Evolutionary conservation across 2,888 invertebrate genomes (phyloP), one percentile per base, ranked within the genome.

Genomic region (Ctenicera cuprea): DNA sequence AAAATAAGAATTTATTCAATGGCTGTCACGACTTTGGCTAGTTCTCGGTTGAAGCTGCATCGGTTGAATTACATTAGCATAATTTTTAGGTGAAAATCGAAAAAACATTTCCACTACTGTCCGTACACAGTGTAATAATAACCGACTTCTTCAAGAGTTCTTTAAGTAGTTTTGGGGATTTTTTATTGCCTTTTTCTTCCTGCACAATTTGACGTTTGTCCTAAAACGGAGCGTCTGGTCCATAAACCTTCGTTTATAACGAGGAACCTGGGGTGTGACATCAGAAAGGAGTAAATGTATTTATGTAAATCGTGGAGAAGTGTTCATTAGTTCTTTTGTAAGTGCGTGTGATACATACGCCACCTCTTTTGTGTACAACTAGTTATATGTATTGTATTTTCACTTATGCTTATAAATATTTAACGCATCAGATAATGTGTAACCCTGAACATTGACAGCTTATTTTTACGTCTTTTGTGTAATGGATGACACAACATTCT

Each of bases 241-340:
- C 20, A 64, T 64, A 73, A 65, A 64, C 65, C 68, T 63, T 66
- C 64, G 69, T 50, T 57, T 70, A 69, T 65, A 67, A 70, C 63
- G 54, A 73, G 73, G 57, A 69, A 57, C 70, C 73, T 30, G 54
- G 73, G 73, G 73, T 73, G 73, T 61, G 65, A 70, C 69, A 73
- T 70, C 20, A 70, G 68, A 73, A 70, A 73, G 69, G 65, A 70
- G 70, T 70, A 52, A 69, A 70, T 73, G 70, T 73, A 73, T 69
- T 73, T 73, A 73, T 73, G 73, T 73, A 73, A 73, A 73, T 73
- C 59, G 68, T 52, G 33, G 38, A 64, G 54, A 71, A 71, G 71
- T 54, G 63, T 71, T 71, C 71, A 71, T 71, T 71, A 71, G 64
- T 38, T 62, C 71, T 71, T 71, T 71, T 71, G 64, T 71, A 52